Evolutionary conservation across 2,113 vertebrate genomes (phyloP), one percentile per base, ranked within the genome.

Genomic region (Euleptes europaea): DNA sequence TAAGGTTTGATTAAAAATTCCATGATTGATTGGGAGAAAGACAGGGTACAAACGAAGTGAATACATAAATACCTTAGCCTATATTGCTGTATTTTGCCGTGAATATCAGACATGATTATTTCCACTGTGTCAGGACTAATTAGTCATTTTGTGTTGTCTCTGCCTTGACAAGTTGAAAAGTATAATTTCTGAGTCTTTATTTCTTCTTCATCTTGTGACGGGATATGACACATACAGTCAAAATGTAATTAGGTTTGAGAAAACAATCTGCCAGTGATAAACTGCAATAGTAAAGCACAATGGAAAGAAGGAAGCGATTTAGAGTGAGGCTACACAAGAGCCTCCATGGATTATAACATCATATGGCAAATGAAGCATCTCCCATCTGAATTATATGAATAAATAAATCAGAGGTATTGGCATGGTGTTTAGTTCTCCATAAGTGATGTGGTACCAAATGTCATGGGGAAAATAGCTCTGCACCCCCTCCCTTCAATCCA

Each of bases 361-460:
- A 92, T 89, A 92, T 93, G 85, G 89, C 73, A 90, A 90, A 92
- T 75, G 19, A 87, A 78, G 83, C 72, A 80, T 86, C 87, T 91
- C 66, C 49, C 78, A 74, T 83, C 40, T 83, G 74, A 77, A 23
- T 57, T 57, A 60, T 33, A 31, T 40, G 83, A 31, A 78, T 28
- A 80, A 93, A 78, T 31, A 28, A 60, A 14, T 78, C 51, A 69
- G 19, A 73, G 47, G 23, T 38, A 54, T 65, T n/a, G 75, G 54
- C 3, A 75, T n/a, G 5, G 2, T 70, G 19, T 26, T 3, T 3
- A 4, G 31, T 76, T 86, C 78, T 84, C 80, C 38, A 28, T 40
- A 42, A 44, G 51, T 78, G 38, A 1, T 80, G 12, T 57, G 38
- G 38, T 88, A n/a, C 70, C 84, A 47, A 67, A 4, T 44, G 35